Evolutionary conservation across 2,797 vertebrate genomes (phyloP).

Genomic region (Platalea minor): DNA sequence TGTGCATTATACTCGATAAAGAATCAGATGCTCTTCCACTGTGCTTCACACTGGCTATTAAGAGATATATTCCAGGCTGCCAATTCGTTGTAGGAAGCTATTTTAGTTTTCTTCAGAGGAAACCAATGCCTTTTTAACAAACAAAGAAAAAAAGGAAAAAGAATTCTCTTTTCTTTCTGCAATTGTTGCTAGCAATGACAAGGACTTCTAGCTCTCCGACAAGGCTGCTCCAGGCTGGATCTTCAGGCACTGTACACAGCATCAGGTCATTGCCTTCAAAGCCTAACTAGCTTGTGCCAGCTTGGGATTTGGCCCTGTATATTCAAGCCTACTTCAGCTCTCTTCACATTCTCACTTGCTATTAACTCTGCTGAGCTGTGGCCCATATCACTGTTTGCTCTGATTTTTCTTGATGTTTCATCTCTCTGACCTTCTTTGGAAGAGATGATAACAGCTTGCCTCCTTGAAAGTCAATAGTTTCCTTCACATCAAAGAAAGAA

Average conservation of each 20-base stretch:
- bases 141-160: not conserved
- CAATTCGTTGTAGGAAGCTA: not conserved
- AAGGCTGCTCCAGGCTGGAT: not conserved
- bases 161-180: not conserved
- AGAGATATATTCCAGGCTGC: slow-evolving; percentile 5
- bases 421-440: slow-evolving; percentile 21
- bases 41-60: not conserved
- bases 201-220: not conserved
- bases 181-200: not conserved
- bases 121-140: slow-evolving; percentile 28
- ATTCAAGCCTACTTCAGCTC: not conserved
- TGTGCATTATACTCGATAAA: not conserved
- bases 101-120: slow-evolving; percentile 44
- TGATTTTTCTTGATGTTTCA: not conserved
- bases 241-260: not conserved
- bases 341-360: not conserved
- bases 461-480: not conserved
- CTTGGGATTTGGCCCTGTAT: not conserved
- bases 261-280: slow-evolving; percentile 13
- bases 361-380: slow-evolving; percentile 5
- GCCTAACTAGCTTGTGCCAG: not conserved
- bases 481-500: not conserved
- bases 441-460: not conserved
- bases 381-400: not conserved
- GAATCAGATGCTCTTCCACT: not conserved